Evolutionary conservation across 2,797 vertebrate genomes (phyloP).

Genomic region (Peromyscus melanophrys): DNA sequence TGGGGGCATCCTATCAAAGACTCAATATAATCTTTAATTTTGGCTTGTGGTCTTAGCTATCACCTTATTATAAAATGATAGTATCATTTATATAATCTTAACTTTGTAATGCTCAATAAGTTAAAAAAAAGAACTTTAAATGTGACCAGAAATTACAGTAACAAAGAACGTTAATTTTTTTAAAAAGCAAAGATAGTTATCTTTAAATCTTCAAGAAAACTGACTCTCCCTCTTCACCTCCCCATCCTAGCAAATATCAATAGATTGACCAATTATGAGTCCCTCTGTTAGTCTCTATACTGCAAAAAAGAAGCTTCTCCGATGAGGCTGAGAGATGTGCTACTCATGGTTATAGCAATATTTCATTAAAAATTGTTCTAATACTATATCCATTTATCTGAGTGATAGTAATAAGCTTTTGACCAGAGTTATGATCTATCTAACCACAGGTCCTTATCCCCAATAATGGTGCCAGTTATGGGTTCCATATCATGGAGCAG

Average conservation of each 20-base stretch:
- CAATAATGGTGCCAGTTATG: background rate
- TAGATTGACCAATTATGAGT: background rate
- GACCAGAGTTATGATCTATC: background rate
- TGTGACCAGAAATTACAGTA: background rate
- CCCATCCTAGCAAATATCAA: background rate
- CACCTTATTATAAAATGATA: background rate
- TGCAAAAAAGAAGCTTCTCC: background rate
- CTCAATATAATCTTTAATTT: background rate
- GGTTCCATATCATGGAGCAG: background rate
- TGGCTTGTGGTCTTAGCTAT: background rate
- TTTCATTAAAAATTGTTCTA: background rate
- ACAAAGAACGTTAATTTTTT: background rate
- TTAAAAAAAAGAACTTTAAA: background rate
- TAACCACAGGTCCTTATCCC: too few relatives aligned
- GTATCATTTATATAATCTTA: background rate
- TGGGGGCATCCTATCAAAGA: background rate
- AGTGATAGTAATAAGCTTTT: background rate
- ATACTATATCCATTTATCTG: background rate
- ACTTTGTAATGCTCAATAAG: background rate
- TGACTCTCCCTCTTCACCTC: background rate
- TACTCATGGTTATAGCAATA: background rate
- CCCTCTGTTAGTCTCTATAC: background rate
- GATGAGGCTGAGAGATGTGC: background rate
- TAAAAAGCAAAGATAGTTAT: background rate
- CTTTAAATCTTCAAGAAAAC: background rate